Conservation (phyloP, 2,888 invertebrate species). For the Chironomus tentans region DNA sequence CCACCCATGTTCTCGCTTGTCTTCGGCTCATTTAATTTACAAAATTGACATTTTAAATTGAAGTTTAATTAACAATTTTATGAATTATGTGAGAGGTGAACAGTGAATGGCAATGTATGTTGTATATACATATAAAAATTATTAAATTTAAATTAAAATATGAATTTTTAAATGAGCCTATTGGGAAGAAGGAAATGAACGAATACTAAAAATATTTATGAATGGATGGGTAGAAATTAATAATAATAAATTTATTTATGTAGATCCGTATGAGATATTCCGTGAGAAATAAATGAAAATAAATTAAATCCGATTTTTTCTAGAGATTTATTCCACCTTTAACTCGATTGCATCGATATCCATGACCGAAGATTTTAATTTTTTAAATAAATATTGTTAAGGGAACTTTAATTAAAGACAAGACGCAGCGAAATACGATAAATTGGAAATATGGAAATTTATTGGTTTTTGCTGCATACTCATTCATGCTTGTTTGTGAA, state of each 20-base stretch:
- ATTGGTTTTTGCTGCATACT: not conserved
- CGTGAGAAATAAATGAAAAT: slow-evolving; percentile 14
- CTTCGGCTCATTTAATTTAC: slow-evolving; percentile 24
- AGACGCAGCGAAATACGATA: not conserved
- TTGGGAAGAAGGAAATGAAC: not conserved
- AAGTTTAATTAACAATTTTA: slow-evolving; percentile 24
- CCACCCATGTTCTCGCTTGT: no score
- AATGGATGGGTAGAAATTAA: not conserved
- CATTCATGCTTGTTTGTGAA: not conserved
- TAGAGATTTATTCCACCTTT: slow-evolving; percentile 18
- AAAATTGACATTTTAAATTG: slow-evolving; percentile 24
- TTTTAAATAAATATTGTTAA: slow-evolving; percentile 24
- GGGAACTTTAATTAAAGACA: slow-evolving; percentile 18
- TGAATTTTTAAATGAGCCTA: not conserved
- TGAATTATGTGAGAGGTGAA: not conserved
- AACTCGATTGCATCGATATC: slow-evolving; percentile 8
- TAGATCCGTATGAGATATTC: no score
- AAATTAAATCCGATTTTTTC: slow-evolving; percentile 17
- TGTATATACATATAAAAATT: not conserved
- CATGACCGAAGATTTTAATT: slow-evolving; percentile 21
- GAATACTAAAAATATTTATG: not conserved
- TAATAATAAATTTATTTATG: not conserved
- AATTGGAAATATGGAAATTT: slow-evolving; percentile 20
- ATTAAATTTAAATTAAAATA: not conserved
- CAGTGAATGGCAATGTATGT: not conserved